Evolutionary conservation across 2,888 invertebrate species (phyloP), one percentile per base, ranked within the genome.

Genomic region (Athrips mouffetella): DNA sequence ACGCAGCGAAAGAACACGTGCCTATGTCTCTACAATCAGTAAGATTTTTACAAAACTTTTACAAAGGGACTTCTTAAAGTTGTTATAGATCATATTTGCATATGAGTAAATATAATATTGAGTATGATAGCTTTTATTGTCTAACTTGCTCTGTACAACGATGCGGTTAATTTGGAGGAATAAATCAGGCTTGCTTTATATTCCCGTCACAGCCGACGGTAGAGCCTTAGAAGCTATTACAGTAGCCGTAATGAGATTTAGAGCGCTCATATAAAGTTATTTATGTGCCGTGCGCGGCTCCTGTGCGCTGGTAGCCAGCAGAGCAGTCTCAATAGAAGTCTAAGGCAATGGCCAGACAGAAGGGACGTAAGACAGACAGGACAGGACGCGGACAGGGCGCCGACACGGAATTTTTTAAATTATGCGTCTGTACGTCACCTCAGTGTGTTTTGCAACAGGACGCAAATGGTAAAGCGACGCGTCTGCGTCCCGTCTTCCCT

Each of bases 191-290:
- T 73, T 71, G 76, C 78, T 84, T 83, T 83, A 81, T 80, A 85
- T 83, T 86, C 80, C 74, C 77, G 77, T 79, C 81, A 80, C 76
- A 83, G 73, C 73, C 73, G 80, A 78, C 76, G 76, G 70, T 64
- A 73, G 77, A 76, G 78, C 75, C 80, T 78, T 77, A 74, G 76
- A 78, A 82, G 81, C 82, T 83, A 84, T 83, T 80, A 82, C 75
- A 77, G 76, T 72, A 73, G 75, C 76, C 73, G 73, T 82, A 83
- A 86, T 84, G 81, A 85, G 81, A 84, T 86, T 82, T 83, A 83
- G 78, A 84, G 77, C 79, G 79, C 73, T 84, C 80, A 85, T 84
- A 83, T 80, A 80, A 82, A 77, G 83, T 84, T 84, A 85, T 83
- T 84, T 83, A 83, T 82, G 80, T 74, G 70, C 65, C 68, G 70